These are phyloP conservation scores for Cephalophus harveyi DNA, from an alignment of 2,113 vertebrate genomes.

Conservation along the genomic window DNA sequence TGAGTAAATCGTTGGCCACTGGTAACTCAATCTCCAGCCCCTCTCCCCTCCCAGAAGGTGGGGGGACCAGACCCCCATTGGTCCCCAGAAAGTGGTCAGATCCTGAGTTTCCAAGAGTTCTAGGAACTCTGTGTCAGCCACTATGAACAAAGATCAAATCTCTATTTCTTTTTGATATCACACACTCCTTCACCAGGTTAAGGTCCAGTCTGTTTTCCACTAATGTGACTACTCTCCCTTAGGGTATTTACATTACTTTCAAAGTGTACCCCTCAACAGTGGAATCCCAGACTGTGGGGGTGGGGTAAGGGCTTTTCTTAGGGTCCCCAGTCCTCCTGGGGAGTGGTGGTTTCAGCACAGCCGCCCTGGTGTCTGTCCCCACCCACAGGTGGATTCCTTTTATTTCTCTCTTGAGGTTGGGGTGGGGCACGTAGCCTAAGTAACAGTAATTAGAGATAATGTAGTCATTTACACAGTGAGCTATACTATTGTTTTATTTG, in stretches of 20 bases:
- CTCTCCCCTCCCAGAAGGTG: neutral
- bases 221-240: neutral
- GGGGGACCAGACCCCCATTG: neutral
- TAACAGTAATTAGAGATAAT: neutral
- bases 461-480: constrained; percentile 12
- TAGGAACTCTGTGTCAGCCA: neutral
- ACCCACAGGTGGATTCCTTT: neutral
- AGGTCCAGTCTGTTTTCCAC: neutral
- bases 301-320: neutral
- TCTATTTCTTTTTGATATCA: too few species aligned
- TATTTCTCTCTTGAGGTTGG: neutral
- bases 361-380: too few species aligned
- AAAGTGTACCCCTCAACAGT: neutral
- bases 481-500: neutral
- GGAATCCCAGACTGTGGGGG: neutral
- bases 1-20: neutral
- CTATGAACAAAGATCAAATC: neutral
- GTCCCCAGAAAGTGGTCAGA: neutral
- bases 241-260: neutral
- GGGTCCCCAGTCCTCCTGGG: neutral
- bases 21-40: neutral
- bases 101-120: neutral
- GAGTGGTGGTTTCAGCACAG: neutral
- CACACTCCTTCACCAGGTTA: neutral
- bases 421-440: neutral